These are phyloP conservation scores for Pseudonaja textilis DNA, from an alignment of 2,113 vertebrate genomes.

Conservation along the genomic window DNA sequence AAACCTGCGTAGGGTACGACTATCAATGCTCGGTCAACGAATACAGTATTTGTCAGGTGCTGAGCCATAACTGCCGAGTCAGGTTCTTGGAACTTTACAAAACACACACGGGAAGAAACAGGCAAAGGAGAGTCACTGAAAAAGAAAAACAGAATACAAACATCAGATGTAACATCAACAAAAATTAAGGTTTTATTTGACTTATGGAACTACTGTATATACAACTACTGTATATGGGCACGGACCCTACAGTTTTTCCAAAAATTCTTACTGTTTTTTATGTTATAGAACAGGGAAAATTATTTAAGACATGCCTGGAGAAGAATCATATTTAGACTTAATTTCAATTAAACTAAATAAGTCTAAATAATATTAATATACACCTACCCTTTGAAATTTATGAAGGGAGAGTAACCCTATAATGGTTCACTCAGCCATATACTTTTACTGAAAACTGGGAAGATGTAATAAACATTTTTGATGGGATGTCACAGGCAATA, in stretches of 20 bases:
- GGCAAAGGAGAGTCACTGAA: conserved; percentile 99
- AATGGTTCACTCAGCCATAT: background rate
- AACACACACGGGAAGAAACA: conserved; percentile 98
- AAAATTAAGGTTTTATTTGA: fast-evolving
- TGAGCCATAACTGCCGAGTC: conserved; percentile 97
- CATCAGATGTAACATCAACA: background rate
- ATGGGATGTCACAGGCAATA: background rate
- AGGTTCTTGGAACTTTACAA: conserved; percentile 99
- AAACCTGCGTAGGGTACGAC: conserved; percentile 98
- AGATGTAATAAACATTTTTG: background rate
- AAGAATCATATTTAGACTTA: background rate
- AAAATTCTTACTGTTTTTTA: background rate
- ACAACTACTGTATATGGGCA: background rate
- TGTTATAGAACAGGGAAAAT: background rate
- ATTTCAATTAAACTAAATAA: background rate
- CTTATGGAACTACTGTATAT: background rate
- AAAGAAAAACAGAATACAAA: conserved; percentile 60
- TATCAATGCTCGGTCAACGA: conserved; percentile 99
- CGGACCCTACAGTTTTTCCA: background rate
- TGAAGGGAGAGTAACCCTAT: background rate
- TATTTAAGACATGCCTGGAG: background rate
- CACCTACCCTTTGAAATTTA: background rate
- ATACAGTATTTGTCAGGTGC: conserved; percentile 99
- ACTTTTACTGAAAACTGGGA: background rate
- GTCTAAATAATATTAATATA: background rate